Evolutionary conservation across 2,888 invertebrate species (phyloP).

Genomic region (Busseola fusca): DNA sequence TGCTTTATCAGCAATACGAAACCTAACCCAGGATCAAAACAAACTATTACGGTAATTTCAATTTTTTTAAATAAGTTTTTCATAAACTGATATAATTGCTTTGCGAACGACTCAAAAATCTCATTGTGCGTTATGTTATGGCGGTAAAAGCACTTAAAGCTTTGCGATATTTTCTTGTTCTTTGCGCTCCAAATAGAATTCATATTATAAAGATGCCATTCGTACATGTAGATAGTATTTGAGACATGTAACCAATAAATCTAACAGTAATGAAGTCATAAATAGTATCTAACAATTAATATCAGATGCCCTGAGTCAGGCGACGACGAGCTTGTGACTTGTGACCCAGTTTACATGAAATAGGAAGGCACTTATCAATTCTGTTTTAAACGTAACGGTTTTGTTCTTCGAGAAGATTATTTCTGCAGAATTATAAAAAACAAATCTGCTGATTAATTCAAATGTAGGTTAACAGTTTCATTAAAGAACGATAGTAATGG

Average conservation of each 20-base stretch:
- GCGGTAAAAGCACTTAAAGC: slow-evolving; percentile 31
- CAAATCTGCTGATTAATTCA: background rate
- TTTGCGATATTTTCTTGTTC: slow-evolving; percentile 45
- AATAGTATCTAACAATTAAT: slow-evolving; percentile 26
- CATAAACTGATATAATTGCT: slow-evolving; percentile 22
- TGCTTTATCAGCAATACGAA: slow-evolving; percentile 71
- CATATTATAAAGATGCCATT: background rate
- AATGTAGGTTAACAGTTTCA: slow-evolving; percentile 21
- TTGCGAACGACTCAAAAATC: slow-evolving; percentile 40
- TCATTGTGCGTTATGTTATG: slow-evolving; percentile 21
- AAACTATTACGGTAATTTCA: slow-evolving; percentile 62
- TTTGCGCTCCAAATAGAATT: slow-evolving; percentile 32
- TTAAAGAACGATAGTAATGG: slow-evolving; percentile 1
- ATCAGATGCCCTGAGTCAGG: slow-evolving; percentile 28
- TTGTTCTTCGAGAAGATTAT: slow-evolving; percentile 19
- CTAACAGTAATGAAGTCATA: slow-evolving; percentile 39
- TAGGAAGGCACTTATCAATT: slow-evolving; percentile 39
- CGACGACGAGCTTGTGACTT: slow-evolving; percentile 48
- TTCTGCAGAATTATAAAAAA: slow-evolving; percentile 7
- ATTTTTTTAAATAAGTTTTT: background rate
- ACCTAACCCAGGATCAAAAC: slow-evolving; percentile 52
- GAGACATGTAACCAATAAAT: slow-evolving; percentile 36
- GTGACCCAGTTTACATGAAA: slow-evolving; percentile 52
- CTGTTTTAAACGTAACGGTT: slow-evolving; percentile 37
- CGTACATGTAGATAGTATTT: background rate